phyloP scores from a whole-genome alignment of 2,888 invertebrate species.

The Petrolisthes cinctipes region DNA sequence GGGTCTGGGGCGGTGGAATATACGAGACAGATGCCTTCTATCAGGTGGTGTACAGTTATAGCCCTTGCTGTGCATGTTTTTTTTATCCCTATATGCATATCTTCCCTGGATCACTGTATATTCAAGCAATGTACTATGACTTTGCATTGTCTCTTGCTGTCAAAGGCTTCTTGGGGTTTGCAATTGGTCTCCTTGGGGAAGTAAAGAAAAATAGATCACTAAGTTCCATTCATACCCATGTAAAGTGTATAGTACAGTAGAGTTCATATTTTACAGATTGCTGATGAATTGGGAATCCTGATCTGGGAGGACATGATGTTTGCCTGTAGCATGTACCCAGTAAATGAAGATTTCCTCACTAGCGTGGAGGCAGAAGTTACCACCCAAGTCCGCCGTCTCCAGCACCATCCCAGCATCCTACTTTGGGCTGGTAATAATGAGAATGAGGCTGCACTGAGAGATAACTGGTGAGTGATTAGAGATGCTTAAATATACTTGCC shows the following conservation, averaged over 20 bases:
- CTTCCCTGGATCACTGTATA: too few species aligned
- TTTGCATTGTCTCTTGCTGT: too few species aligned
- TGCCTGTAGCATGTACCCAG: conserved; percentile 95
- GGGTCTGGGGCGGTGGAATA: conserved; percentile 99
- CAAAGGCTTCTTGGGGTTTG: not conserved
- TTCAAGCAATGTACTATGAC: too few species aligned
- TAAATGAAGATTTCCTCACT: conserved; percentile 78
- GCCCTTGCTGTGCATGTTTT: not conserved
- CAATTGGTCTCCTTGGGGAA: too few species aligned
- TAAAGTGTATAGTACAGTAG: too few species aligned
- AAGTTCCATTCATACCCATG: too few species aligned
- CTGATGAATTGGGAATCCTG: conserved; percentile 89
- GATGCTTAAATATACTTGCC: not conserved
- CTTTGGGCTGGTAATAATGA: conserved; percentile 77
- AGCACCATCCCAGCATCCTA: conserved; percentile 80
- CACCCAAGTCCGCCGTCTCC: conserved; percentile 85
- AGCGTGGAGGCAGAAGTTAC: conserved; percentile 82
- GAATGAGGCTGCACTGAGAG: conserved; percentile 75
- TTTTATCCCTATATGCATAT: not conserved
- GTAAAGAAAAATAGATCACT: too few species aligned
- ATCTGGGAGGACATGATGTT: conserved; percentile 99
- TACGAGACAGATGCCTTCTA: conserved; percentile 95
- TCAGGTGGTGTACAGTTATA: conserved; percentile 69
- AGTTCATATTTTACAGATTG: conserved; percentile 71
- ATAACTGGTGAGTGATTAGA: conserved; percentile 67